A percentile compares a stretch with the other conserved stretches of the same genome.
Conservation (phyloP, 2,113 vertebrate genomes). For the Lasiurus cinereus region DNA sequence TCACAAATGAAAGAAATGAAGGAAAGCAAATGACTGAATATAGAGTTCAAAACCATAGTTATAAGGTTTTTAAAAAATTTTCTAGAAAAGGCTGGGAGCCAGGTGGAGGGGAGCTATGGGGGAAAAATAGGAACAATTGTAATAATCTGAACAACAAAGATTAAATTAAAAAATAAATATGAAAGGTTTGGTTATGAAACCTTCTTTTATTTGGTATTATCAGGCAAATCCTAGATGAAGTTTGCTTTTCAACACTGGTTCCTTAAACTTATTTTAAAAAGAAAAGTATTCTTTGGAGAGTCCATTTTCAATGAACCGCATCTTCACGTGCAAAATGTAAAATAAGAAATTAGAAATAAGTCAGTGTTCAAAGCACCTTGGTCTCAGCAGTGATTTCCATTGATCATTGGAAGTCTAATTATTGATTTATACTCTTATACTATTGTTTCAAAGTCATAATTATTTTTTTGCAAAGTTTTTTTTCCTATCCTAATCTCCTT, state of each 20-base stretch:
- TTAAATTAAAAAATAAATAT: conserved; percentile 22
- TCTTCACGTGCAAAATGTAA: conserved; percentile 60
- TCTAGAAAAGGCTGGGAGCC: no score
- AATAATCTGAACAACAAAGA: no score
- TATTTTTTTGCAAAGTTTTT: conserved; percentile 56
- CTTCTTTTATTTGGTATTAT: conserved; percentile 37
- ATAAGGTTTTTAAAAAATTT: no score
- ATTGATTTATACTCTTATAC: conserved; percentile 49
- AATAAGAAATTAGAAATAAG: conserved; percentile 55
- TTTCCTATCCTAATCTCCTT: background rate
- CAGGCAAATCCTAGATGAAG: conserved; percentile 35
- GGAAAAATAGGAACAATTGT: no score
- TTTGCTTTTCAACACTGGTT: conserved; percentile 51
- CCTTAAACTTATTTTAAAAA: conserved; percentile 58
- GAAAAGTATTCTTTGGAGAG: conserved; percentile 45
- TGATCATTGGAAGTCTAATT: conserved; percentile 19
- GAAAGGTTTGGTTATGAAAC: conserved; percentile 38
- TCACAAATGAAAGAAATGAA: no score
- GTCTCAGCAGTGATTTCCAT: conserved; percentile 46
- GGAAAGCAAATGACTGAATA: no score
- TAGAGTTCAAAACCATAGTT: no score
- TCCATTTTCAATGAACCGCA: conserved; percentile 51
- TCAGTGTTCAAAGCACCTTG: conserved; percentile 48
- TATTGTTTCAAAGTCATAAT: conserved; percentile 44
- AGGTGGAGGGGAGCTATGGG: no score